Evolutionary conservation across 1,140 invertebrate species (phyloP), one percentile per base, ranked within the genome.

Genomic region (Rhopalosiphum maidis): DNA sequence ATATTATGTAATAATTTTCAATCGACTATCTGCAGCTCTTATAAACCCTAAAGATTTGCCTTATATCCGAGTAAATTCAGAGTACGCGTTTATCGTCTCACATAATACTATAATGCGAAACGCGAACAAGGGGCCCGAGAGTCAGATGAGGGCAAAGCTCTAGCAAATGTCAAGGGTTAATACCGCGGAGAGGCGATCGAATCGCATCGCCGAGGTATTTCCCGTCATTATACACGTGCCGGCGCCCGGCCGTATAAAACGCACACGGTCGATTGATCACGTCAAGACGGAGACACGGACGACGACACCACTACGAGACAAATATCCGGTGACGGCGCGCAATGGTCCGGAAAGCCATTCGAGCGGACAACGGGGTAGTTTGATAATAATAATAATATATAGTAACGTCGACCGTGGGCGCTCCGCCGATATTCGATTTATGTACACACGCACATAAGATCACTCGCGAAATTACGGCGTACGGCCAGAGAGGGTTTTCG

Each of bases 301-400:
- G 87, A 89, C 37, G 41, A 77, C 60, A 77, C 60, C 85, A 46
- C 85, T 43, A 25, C 85, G n/a, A 89, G 87, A 89, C 88, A 89
- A 89, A 89, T 89, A 89, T 89, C 88, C 88, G 88, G 88, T 41
- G 35, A 89, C 48, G 89, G 90, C 43, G 90, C 30, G 37, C n/a
- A 77, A 91, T 83, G 60, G 77, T 48, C 77, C 68, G 91, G 91
- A 92, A 92, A 82, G 22, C n/a, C 43, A 51, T 91, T 91, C 30
- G 90, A 91, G 23, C 90, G 90, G 90, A 91, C 90, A 21, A 21
- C 48, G 46, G 43, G 48, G 82, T 83, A 3, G 82, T 41, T 85
- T 43, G 21, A 86, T 46, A 46, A 15, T 46, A 46, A 11, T 46
- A 46, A 15, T 46, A 46, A 11, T 46, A 46, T 41, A 11, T 46